These are phyloP conservation scores for Drosophila cracens DNA, from an alignment of 2,888 invertebrate genomes.

Conservation along the genomic window DNA sequence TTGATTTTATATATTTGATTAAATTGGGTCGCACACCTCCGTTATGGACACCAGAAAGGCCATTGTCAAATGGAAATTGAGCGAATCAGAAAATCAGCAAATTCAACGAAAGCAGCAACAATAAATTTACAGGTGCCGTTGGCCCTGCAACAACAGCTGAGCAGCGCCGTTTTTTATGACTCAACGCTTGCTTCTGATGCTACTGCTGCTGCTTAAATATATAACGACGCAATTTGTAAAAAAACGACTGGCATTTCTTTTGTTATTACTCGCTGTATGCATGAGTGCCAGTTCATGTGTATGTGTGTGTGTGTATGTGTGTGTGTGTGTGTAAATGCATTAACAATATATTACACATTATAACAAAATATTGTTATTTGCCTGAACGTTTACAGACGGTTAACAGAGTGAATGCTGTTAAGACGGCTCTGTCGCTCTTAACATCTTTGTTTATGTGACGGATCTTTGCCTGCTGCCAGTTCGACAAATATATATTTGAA, in stretches of 20 bases:
- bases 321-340: conserved; percentile 18
- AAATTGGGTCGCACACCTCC: conserved; percentile 43
- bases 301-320: conserved; percentile 5
- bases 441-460: background rate
- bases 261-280: conserved; percentile 42
- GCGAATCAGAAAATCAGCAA: background rate
- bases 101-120: conserved; percentile 3
- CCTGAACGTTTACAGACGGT: conserved; percentile 8
- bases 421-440: conserved; percentile 5
- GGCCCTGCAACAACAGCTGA: conserved; percentile 15
- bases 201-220: conserved; percentile 36
- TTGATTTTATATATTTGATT: background rate
- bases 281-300: conserved; percentile 1
- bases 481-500: background rate
- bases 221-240: conserved; percentile 63
- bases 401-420: conserved; percentile 32
- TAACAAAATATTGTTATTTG: conserved; percentile 12
- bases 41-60: conserved; percentile 63
- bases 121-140: conserved; percentile 28
- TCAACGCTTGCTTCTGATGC: conserved; percentile 25
- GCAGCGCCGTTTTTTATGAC: conserved; percentile 25
- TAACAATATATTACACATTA: conserved; percentile 2
- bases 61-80: conserved; percentile 29
- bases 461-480: background rate
- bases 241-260: conserved; percentile 58